Evolutionary conservation across 1,140 invertebrate genomes (phyloP).

Genomic region (Diplogasteroides magnus): DNA sequence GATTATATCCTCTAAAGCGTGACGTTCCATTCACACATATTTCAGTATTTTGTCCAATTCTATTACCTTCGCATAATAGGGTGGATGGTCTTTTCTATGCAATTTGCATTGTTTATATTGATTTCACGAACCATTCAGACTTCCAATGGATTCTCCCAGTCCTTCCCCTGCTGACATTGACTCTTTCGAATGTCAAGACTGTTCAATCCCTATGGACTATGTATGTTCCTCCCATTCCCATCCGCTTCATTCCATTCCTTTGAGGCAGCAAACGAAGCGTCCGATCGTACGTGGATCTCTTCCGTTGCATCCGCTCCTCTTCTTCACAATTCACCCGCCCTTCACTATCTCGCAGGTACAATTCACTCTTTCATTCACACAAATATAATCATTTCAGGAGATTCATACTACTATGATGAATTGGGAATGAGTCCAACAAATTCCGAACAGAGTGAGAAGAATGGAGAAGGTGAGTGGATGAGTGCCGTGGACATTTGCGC

Average conservation of each 20-base stretch:
- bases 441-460: slow-evolving; percentile 1
- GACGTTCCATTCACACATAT: too few relatives aligned
- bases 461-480: slow-evolving; percentile 21
- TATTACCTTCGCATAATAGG: too few relatives aligned
- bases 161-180: slow-evolving; percentile 18
- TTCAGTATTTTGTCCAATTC: too few relatives aligned
- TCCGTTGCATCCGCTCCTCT: slow-evolving; percentile 47
- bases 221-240: not conserved
- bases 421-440: slow-evolving; percentile 56
- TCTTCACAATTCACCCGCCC: slow-evolving; percentile 57
- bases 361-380: not conserved
- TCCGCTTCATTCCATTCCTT: too few relatives aligned
- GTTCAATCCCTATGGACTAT: slow-evolving; percentile 20
- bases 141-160: slow-evolving; percentile 7
- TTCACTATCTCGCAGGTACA: slow-evolving; percentile 48
- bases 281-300: slow-evolving; percentile 49
- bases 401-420: slow-evolving; percentile 57
- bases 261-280: slow-evolving; percentile 18
- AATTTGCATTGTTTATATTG: slow-evolving; percentile 8
- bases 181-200: slow-evolving; percentile 18
- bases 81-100: too few relatives aligned
- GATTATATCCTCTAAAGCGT: too few relatives aligned
- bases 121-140: slow-evolving; percentile 23
- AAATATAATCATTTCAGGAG: slow-evolving; percentile 4
- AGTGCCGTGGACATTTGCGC: too few relatives aligned